Evolutionary conservation across 2,888 invertebrate genomes (phyloP).

Genomic region (Acleris sparsana): DNA sequence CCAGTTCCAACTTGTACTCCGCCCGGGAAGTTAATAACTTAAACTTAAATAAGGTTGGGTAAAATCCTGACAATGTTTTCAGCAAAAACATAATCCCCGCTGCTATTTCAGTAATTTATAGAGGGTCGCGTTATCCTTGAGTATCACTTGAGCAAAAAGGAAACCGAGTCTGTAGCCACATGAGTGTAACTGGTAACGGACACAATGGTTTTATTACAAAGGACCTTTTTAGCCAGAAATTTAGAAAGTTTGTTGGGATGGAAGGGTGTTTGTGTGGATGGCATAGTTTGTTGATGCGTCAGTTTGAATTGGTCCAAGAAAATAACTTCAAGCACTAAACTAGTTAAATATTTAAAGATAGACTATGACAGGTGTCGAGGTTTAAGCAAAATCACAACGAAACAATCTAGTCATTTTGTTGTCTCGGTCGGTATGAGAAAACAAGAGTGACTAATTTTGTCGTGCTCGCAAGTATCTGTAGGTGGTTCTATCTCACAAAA

Average conservation of each 20-base stretch:
- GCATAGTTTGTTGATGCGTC: background rate
- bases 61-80: slow-evolving; percentile 12
- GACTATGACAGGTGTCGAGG: too few species aligned
- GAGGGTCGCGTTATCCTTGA: slow-evolving; percentile 34
- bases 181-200: slow-evolving; percentile 25
- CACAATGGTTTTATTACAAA: slow-evolving; percentile 24
- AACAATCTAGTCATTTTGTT: too few species aligned
- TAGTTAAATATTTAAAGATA: too few species aligned
- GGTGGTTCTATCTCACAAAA: too few species aligned
- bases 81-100: slow-evolving; percentile 22
- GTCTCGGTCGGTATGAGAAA: too few species aligned
- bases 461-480: too few species aligned
- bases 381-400: too few species aligned
- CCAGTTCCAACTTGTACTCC: slow-evolving; percentile 24
- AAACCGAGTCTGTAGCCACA: slow-evolving; percentile 23
- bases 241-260: too few species aligned
- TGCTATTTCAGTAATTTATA: slow-evolving; percentile 34
- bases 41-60: background rate
- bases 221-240: background rate
- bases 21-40: slow-evolving; percentile 24
- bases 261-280: background rate
- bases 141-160: slow-evolving; percentile 31
- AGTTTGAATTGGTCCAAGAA: background rate
- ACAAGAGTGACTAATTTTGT: too few species aligned
- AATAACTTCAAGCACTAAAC: background rate